Percentiles rank a stretch among this genome's conserved stretches.
phyloP scores from a whole-genome alignment of 2,888 invertebrate genomes.

The Tetropium fuscum region DNA sequence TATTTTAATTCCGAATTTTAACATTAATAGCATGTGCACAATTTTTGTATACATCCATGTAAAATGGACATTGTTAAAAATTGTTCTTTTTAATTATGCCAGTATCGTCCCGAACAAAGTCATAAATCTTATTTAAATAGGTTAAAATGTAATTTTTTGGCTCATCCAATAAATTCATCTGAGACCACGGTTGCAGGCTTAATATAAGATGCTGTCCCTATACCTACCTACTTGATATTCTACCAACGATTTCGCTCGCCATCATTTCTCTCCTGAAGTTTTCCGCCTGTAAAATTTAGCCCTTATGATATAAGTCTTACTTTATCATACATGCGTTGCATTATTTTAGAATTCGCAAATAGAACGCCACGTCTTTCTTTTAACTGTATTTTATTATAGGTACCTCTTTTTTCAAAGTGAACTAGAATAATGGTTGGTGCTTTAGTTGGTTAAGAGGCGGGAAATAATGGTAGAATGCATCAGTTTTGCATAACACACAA shows the following conservation, averaged over 20 bases:
- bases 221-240: constrained; percentile 62
- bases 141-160: constrained; percentile 50
- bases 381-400: constrained; percentile 25
- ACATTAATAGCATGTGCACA: too few species aligned
- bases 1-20: too few species aligned
- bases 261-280: constrained; percentile 64
- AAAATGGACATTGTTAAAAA: too few species aligned
- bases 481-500: too few species aligned
- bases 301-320: constrained; percentile 60
- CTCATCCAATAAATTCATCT: constrained; percentile 54
- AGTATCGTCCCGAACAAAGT: not conserved
- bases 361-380: constrained; percentile 29
- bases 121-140: constrained; percentile 24
- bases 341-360: constrained; percentile 43
- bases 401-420: too few species aligned
- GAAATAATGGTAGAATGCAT: too few species aligned
- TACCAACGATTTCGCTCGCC: constrained; percentile 63
- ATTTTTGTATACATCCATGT: too few species aligned
- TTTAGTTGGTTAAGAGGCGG: too few species aligned
- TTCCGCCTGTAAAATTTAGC: constrained; percentile 63
- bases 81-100: too few species aligned
- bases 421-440: too few species aligned
- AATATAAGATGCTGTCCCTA: constrained; percentile 55
- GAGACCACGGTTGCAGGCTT: constrained; percentile 49
- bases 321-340: constrained; percentile 52